Base-by-base conservation (phyloP, 2,888 invertebrate genomes). In the Drymonia ruficornis region DNA sequence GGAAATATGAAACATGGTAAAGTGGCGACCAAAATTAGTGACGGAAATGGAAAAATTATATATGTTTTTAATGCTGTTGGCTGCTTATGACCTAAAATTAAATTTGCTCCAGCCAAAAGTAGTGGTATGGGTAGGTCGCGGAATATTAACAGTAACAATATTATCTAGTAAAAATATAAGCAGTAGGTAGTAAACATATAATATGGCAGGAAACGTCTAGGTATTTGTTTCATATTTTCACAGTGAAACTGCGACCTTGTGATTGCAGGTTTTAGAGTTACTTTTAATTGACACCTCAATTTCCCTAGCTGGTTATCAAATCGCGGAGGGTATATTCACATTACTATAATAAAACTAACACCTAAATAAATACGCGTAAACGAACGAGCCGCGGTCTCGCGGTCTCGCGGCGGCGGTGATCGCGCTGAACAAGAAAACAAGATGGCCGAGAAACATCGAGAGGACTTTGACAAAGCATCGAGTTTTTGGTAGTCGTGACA, bases 261-360 rank as follows among this genome's bases (percentile, higher is more conserved):
- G 56, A 59, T 59, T 42, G 51, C 60, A 56, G 53, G 60, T 63
- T 61, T 55, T 56, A 59, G 44, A 63, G 59, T 61, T 50, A 63
- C 59, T 62, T 66, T 61, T 61, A 64, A 71, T 67, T 61, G 62
- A 66, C 67, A 67, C 67, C 61, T 62, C 49, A 62, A 50, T 50
- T 54, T 49, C 43, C 47, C 46, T 47, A 47, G 60, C 62, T 60
- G 53, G 55, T 58, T 59, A 61, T 55, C 48, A 50, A 62, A 65
- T 67, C 61, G 69, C 73, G 73, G 73, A 73, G 71, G 75, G 74
- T 64, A 61, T 62, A 64, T 70, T 66, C 57, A 72, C 64, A 70
- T 64, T 60, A 64, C 36, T 53, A 52, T 40, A 52, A 52, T 52
- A 54, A 72, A 70, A 59, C 59, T 70, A 68, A 68, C 52, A 59